These are phyloP conservation scores for Micrastur ruficollis DNA, from an alignment of 2,797 vertebrate genomes.

Conservation along the genomic window DNA sequence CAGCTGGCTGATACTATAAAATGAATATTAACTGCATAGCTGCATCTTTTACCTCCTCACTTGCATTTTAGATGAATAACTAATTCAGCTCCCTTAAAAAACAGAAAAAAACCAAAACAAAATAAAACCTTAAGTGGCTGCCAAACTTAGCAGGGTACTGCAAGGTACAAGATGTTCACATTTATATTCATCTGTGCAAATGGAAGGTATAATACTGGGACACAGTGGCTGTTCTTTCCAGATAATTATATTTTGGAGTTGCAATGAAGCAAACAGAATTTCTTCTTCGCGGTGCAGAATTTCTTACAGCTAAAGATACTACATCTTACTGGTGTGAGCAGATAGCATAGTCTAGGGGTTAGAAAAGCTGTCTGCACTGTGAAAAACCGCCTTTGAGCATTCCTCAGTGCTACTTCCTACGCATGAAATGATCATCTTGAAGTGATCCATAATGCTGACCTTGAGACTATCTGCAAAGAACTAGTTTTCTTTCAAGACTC, in stretches of 20 bases:
- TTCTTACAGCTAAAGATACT: neutral
- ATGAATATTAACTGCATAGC: neutral
- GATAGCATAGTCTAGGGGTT: neutral
- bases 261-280: neutral
- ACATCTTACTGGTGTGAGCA: neutral
- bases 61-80: conserved; percentile 19
- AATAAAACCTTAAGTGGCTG: neutral
- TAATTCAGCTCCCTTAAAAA: neutral
- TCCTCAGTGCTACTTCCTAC: neutral
- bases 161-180: neutral
- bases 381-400: neutral
- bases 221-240: neutral
- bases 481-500: neutral
- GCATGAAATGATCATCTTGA: neutral
- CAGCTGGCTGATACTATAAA: neutral
- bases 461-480: neutral
- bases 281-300: neutral
- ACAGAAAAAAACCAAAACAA: neutral
- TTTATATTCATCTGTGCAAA: conserved; percentile 46
- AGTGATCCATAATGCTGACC: neutral
- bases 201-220: neutral
- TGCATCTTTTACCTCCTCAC: neutral
- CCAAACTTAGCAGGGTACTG: neutral
- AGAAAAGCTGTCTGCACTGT: neutral
- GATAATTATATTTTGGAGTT: conserved; percentile 22